A percentile compares a stretch with the other conserved stretches of the same genome.
phyloP scores from a whole-genome alignment of 2,797 vertebrate species.

The Remorina albescens region DNA sequence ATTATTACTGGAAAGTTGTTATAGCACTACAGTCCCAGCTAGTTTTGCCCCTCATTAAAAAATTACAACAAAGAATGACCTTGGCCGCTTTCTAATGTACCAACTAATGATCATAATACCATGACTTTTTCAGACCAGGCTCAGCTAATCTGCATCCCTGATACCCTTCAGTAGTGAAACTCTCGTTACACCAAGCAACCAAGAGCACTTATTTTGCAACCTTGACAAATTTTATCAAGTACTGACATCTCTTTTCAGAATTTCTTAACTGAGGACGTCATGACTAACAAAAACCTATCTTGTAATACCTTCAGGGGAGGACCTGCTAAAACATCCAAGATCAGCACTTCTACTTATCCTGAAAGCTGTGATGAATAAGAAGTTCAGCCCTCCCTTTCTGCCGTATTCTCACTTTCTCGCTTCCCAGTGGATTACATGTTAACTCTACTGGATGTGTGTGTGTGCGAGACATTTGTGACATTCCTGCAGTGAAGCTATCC shows the following conservation, averaged over 20 bases:
- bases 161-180: background rate
- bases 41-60: background rate
- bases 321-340: conserved; percentile 57
- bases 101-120: background rate
- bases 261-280: conserved; percentile 36
- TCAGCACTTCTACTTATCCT: conserved; percentile 65
- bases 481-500: conserved; percentile 55
- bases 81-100: background rate
- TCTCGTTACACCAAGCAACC: background rate
- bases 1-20: background rate
- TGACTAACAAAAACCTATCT: conserved; percentile 51
- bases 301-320: conserved; percentile 43
- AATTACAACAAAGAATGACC: conserved; percentile 1
- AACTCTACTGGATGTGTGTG: conserved; percentile 48
- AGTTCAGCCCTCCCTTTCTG: conserved; percentile 30
- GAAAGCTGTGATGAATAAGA: conserved; percentile 59
- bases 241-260: conserved; percentile 45
- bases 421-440: conserved; percentile 65
- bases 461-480: conserved; percentile 49
- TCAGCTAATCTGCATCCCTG: background rate
- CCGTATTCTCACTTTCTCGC: conserved; percentile 21
- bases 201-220: conserved; percentile 8
- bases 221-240: conserved; percentile 18
- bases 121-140: background rate
- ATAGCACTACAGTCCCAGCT: background rate